A percentile compares a stretch with the other conserved stretches of the same genome.
Conservation (phyloP, 2,888 invertebrate species). For the Stenodera caucasica region DNA sequence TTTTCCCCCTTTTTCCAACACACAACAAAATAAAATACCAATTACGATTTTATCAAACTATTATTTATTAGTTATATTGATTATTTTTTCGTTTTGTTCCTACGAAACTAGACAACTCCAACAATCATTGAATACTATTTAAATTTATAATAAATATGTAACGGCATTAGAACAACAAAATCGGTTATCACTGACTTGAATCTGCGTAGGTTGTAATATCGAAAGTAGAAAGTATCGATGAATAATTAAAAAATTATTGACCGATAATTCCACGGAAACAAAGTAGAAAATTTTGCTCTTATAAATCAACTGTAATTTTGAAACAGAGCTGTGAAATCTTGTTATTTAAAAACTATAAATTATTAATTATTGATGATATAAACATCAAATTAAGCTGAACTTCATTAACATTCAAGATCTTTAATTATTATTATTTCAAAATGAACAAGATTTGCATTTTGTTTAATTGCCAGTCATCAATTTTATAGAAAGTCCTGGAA, state of each 20-base stretch:
- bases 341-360: not conserved
- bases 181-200: conserved; percentile 16
- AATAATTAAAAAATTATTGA: conserved; percentile 15
- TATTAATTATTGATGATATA: conserved; percentile 9
- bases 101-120: conserved; percentile 15
- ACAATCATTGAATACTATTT: conserved; percentile 15
- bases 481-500: conserved; percentile 14
- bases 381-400: not conserved
- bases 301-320: conserved; percentile 10
- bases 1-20: conserved; percentile 7
- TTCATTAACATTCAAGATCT: conserved; percentile 15
- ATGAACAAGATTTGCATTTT: not conserved
- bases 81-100: not conserved
- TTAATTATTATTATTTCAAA: conserved; percentile 14
- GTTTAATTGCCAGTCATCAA: conserved; percentile 13
- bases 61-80: conserved; percentile 24
- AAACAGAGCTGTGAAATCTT: conserved; percentile 1
- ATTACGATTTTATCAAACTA: conserved; percentile 29
- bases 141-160: conserved; percentile 18
- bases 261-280: conserved; percentile 14
- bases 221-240: conserved; percentile 13
- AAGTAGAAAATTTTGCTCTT: conserved; percentile 2
- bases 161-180: conserved; percentile 18
- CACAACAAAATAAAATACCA: conserved; percentile 28
- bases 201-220: conserved; percentile 23